Base-by-base conservation (phyloP, 1,140 invertebrate genomes). In the Dinoponera quadriceps region DNA sequence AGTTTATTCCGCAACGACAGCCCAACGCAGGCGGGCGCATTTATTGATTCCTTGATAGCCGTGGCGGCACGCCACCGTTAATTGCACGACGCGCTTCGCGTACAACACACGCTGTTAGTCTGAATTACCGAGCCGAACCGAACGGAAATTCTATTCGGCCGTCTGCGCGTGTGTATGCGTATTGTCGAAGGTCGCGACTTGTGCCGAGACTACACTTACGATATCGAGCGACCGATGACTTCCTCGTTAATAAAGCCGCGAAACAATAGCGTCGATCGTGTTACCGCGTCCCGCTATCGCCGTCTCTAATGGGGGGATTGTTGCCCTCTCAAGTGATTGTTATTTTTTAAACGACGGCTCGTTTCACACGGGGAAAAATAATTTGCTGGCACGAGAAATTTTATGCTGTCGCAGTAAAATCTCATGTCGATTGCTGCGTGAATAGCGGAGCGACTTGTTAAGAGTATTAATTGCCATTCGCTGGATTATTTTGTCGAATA, bases 191-290 rank as follows among this genome's bases (percentile, higher is more conserved):
- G 7, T 44, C 38, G 38, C 38, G 54, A 72, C 20, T 55, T 72
- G n/a, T n/a, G 33, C 25, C 0, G 22, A 54, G n/a, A 22, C 4
- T 25, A 11, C 29, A 74, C 29, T 13, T 33, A 29, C 5, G n/a
- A 14, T 62, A 49, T 62, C 27, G 14, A 75, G 25, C 57, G 20
- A 22, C 22, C n/a, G 11, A 51, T 62, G 44, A 51, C 44, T 62
- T 62, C 7, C 14, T 44, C 25, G 27, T 75, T 63, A 48, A 60
- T 63, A 75, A 51, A 62, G 44, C 14, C 57, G 59, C 44, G 44
- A 62, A 20, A 62, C 44, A 75, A 62, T 62, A 62, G 11, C 38
- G 14, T 51, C 27, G 59, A 62, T 62, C 57, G 22, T 14, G 29
- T 62, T 75, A 25, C 22, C 33, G 57, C 55, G 11, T n/a, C n/a